These are phyloP conservation scores for Geococcyx californianus DNA, from an alignment of 2,113 vertebrate genomes.

Conservation along the genomic window DNA sequence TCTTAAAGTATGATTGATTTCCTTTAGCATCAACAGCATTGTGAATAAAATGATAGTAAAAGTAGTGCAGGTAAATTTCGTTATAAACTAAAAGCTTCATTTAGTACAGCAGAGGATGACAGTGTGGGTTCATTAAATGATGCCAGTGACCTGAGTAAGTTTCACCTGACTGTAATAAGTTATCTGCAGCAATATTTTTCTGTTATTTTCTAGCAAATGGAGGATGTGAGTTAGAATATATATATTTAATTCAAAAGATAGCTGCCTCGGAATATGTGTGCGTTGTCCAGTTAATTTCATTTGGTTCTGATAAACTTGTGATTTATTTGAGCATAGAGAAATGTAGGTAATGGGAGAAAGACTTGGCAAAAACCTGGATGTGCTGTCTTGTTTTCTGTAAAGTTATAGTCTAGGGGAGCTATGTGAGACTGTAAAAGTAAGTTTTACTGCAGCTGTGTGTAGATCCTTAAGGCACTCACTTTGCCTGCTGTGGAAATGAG, in stretches of 20 bases:
- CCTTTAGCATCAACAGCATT: not conserved
- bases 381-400: not conserved
- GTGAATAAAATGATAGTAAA: not conserved
- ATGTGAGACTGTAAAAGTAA: not conserved
- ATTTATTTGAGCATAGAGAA: not conserved
- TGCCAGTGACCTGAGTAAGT: not conserved
- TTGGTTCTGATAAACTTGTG: not conserved
- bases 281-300: not conserved
- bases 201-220: not conserved
- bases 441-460: not conserved
- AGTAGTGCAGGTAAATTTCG: not conserved
- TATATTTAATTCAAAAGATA: not conserved
- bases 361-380: not conserved
- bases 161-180: not conserved
- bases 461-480: not conserved
- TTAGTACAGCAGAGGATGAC: slow-evolving; percentile 1
- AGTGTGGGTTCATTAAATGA: not conserved
- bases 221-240: not conserved
- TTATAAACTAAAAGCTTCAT: slow-evolving; percentile 3
- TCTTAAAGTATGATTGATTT: not conserved
- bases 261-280: not conserved
- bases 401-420: not conserved
- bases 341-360: not conserved
- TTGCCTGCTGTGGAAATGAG: not conserved
- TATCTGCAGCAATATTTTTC: not conserved